phyloP scores from a whole-genome alignment of 53 echinoderm and acorn worm genomes.

The Temnopleurus reevesii region DNA sequence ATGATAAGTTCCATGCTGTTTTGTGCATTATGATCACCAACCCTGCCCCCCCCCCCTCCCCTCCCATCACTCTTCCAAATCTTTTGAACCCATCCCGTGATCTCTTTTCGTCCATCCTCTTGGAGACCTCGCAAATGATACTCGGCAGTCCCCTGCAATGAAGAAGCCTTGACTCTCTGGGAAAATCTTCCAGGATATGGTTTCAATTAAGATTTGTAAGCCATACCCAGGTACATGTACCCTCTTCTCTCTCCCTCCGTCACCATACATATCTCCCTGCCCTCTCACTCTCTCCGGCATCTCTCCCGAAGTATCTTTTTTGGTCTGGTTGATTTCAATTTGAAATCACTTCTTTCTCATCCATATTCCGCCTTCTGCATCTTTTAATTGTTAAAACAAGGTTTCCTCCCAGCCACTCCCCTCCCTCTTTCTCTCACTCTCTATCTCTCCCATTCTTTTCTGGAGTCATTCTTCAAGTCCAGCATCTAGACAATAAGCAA shows the following conservation, averaged over 20 bases:
- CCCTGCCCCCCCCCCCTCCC: too few relatives aligned
- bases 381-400: too few relatives aligned
- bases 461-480: too few relatives aligned
- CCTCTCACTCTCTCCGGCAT: too few relatives aligned
- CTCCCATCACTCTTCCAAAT: too few relatives aligned
- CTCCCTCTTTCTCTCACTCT: too few relatives aligned
- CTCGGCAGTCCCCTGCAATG: background rate
- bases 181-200: conserved; percentile 9
- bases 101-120: background rate
- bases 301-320: background rate
- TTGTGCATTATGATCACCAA: too few relatives aligned
- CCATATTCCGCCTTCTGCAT: background rate
- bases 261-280: too few relatives aligned
- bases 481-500: too few relatives aligned
- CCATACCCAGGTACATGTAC: background rate
- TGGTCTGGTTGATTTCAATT: background rate
- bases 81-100: background rate
- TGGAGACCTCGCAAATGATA: background rate
- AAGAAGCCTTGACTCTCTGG: background rate
- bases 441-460: background rate
- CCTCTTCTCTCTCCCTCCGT: background rate
- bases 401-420: too few relatives aligned
- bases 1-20: too few relatives aligned
- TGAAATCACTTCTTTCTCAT: background rate
- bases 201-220: conserved; percentile 47